Evolutionary conservation across 1,140 invertebrate species (phyloP), one percentile per base, ranked within the genome.

Genomic region (Acyrthosiphon pisum): DNA sequence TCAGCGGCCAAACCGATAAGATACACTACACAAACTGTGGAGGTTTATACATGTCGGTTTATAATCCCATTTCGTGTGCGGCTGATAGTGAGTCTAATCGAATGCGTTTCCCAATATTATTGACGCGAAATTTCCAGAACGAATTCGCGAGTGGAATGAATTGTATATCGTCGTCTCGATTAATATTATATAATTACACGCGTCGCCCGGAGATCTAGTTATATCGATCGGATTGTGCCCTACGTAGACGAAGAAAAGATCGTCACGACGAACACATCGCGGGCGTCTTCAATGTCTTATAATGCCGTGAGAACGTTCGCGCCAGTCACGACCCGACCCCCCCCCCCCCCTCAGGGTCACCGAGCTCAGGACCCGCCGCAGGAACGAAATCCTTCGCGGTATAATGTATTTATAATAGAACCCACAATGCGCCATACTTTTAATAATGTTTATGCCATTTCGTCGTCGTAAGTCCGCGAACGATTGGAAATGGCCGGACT

Each of bases 281-380:
- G 30, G 88, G 88, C 20, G 87, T 41, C 53, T 89, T n/a, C 60
- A 46, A 14, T 50, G 1, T 48, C 8, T 48, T 76, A n/a, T 76
- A n/a, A 35, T 90, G 37, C 88, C 89, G 89, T 90, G 89, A 90
- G 89, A 90, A 90, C 89, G 89, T 14, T 68, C 89, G 56, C 23
- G 89, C 14, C 37, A 90, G 89, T 90, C 89, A 90, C 89, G 89
- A 90, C 89, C 26, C 46, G 26, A 7, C 50, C 56, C 26, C 35
- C 30, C 50, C 22, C 50, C 23, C 23, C 9, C 3, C 41, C 1
- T 41, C 20, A 30, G 30, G 53, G 37, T 90, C 88, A 90, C 3
- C 35, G 53, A 76, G 60, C 50, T n/a, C 35, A 50, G 48, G 50
- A 89, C 50, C 50, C 53, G 6, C 88, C n/a, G 87, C 41, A n/a